Conservation (phyloP, 2,113 vertebrate genomes). For the Lichenostomus cassidix region DNA sequence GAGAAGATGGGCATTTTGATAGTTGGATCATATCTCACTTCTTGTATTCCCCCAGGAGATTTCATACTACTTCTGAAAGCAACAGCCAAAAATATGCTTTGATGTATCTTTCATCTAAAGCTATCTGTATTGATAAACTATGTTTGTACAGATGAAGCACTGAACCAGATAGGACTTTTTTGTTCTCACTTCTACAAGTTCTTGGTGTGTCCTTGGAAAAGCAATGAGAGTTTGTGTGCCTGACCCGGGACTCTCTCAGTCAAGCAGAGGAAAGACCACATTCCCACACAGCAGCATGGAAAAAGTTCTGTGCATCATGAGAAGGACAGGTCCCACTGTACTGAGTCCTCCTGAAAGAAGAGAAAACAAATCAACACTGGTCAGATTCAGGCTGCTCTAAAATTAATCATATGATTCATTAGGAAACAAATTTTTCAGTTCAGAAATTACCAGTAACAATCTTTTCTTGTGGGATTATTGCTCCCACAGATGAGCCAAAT, state of each 20-base stretch:
- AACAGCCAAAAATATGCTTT: conserved; percentile 20
- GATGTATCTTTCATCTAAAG: conserved; percentile 38
- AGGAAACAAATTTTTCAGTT: neutral
- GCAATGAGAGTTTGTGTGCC: neutral
- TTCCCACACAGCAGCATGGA: neutral
- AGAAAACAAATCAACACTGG: neutral
- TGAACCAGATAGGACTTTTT: neutral
- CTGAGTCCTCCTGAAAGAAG: neutral
- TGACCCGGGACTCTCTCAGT: neutral
- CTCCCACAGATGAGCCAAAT: neutral
- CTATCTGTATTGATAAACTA: conserved; percentile 4
- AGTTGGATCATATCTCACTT: neutral
- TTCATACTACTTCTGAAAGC: conserved; percentile 20
- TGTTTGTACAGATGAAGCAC: neutral
- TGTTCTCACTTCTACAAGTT: neutral
- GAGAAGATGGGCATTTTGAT: neutral
- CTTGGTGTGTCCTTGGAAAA: neutral
- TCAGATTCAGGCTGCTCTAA: neutral
- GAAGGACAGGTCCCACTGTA: neutral
- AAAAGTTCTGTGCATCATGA: neutral
- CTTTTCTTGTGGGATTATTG: neutral
- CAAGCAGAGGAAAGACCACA: neutral
- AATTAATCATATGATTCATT: neutral
- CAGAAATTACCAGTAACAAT: neutral
- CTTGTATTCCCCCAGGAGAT: neutral